Conservation (phyloP, 2,797 vertebrate genomes). For the Gallinago nigripennis region DNA sequence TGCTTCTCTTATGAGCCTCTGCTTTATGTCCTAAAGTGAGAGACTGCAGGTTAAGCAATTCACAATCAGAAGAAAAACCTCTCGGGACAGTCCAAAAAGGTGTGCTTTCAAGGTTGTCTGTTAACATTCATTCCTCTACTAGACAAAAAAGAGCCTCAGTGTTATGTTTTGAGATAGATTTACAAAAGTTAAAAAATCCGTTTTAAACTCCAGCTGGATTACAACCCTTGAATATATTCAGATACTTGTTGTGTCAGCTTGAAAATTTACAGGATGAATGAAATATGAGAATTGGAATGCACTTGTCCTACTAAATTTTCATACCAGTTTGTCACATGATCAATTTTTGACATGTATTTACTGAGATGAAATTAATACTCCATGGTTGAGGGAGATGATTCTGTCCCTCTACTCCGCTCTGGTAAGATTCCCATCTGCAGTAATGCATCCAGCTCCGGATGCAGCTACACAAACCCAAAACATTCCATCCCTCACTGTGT, state of each 20-base stretch:
- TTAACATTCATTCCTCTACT: neutral
- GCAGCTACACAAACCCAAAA: neutral
- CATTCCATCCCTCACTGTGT: neutral
- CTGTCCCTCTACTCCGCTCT: neutral
- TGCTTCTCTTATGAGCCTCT: neutral
- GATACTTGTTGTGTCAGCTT: neutral
- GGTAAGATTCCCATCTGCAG: rapidly evolving
- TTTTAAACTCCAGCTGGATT: neutral
- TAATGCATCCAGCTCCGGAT: neutral
- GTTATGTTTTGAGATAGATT: neutral
- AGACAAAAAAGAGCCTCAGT: neutral
- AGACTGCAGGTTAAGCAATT: neutral
- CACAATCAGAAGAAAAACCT: neutral
- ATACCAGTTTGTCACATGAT: neutral
- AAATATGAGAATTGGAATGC: neutral
- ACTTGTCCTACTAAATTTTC: neutral
- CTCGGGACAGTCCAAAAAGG: neutral
- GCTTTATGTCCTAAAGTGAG: neutral
- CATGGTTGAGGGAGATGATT: rapidly evolving
- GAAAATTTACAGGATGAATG: neutral
- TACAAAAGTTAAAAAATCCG: neutral
- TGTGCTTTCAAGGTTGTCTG: neutral
- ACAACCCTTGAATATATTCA: neutral
- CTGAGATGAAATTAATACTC: neutral
- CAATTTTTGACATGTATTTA: neutral